Evolutionary conservation across 2,113 vertebrate genomes (phyloP), one percentile per base, ranked within the genome.

Genomic region (Cyprinodon tularosa): DNA sequence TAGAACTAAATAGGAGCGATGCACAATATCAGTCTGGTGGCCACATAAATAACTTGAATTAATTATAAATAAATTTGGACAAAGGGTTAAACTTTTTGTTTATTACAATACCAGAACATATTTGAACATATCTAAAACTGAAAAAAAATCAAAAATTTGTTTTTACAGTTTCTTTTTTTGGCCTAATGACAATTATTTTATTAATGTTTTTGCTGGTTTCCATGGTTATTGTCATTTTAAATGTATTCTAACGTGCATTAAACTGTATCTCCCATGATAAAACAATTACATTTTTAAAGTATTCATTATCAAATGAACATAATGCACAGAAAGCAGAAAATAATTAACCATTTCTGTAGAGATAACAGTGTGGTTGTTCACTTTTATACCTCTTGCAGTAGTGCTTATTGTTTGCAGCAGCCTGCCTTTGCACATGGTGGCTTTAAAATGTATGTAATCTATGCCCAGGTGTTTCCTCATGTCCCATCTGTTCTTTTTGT

Each of bases 401-500:
- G 22, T 48, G 15, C 40, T 17, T n/a, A 11, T 75, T 74, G 64
- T 57, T 37, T 62, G 62, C 12, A 11, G 45, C 77, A 72, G 71
- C 36, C 78, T 76, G 84, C 40, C 69, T 68, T 80, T 68, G 57
- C 80, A 78, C 71, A 81, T 13, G 77, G 74, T 62, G 77, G 79
- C 77, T 76, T 77, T 85, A 62, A 70, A 61, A 57, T 4, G 65
- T 80, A 61, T 38, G 83, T 29, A 84, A 81, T 89, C 82, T 36
- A 29, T 12, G 67, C 77, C 85, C 83, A 89, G 89, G 88, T 88
- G 88, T 86, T 86, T 70, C 76, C 82, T 76, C 68, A 45, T 68
- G 68, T 74, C 61, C 91, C 89, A 87, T 88, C 89, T 90, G 87
- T 68, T 89, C 72, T 74, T 66, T 73, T 74, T 72, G 84, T 65